Evolutionary conservation across 2,888 invertebrate species (phyloP), one percentile per base, ranked within the genome.

Genomic region (Iselma pallidipennis): DNA sequence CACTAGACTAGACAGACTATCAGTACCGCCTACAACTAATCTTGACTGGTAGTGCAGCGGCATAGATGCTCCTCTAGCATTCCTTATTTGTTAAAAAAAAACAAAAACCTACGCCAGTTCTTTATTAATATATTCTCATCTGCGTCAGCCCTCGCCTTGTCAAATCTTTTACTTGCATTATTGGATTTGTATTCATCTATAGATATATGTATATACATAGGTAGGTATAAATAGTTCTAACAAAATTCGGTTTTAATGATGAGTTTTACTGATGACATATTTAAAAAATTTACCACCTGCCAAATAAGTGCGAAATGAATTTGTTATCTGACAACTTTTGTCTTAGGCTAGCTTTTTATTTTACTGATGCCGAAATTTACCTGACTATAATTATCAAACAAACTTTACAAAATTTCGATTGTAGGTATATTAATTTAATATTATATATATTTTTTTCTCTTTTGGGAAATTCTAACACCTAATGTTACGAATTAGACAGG

Each of bases 401-500:
- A 48, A 59, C 28, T 52, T 45, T 37, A 50, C 49, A 54, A 59
- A 9, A 10, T 10, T 33, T 63, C 59, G 56, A 60, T 57, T 63
- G n/a, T n/a, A n/a, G n/a, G 48, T 33, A 52, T 37, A 16, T 57
- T 60, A 33, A 57, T 63, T 57, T 63, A 63, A 63, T 63, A 37
- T 57, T 57, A 63, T 37, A 45, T 21, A 63, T 59, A 59, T 54
- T 63, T 63, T 51, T 55, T 16, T 16, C 37, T 16, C 19, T 37
- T 37, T 37, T 16, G 7, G 62, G 59, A 62, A 63, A 63, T 63
- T 57, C 63, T 59, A 52, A 58, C 62, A 58, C 58, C 55, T 63
- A 63, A 63, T 63, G 59, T 29, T 49, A 63, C 56, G 54, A 63
- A 63, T 63, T 63, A 63, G 63, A 60, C 63, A 63, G 63, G 63